phyloP scores from a whole-genome alignment of 2,797 vertebrate genomes.

The Paramormyrops hopkinsi region DNA sequence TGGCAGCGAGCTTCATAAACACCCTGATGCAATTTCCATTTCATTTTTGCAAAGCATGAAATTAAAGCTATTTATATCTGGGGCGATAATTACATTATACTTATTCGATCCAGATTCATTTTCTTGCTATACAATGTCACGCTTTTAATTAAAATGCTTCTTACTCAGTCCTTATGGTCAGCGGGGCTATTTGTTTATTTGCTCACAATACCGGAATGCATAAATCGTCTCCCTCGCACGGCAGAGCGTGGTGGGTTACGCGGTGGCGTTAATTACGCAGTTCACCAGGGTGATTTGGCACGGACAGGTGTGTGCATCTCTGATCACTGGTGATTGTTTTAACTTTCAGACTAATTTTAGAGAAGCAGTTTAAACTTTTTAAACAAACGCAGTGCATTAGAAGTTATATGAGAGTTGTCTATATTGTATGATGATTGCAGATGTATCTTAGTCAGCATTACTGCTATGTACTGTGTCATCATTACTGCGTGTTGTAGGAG shows the following conservation, averaged over 20 bases:
- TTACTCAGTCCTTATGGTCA: slow-evolving; percentile 46
- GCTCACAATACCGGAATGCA: slow-evolving; percentile 36
- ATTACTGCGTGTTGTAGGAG: background rate
- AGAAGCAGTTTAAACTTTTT: background rate
- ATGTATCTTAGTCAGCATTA: background rate
- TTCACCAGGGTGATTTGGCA: slow-evolving; percentile 46
- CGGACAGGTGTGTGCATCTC: slow-evolving; percentile 33
- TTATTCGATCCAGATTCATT: slow-evolving; percentile 62
- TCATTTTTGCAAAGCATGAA: slow-evolving; percentile 64
- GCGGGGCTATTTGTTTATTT: slow-evolving; percentile 51
- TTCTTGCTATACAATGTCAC: slow-evolving; percentile 64
- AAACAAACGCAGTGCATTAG: background rate
- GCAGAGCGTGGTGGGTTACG: too few species aligned
- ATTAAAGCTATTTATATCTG: slow-evolving; percentile 67
- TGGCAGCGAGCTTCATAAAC: slow-evolving; percentile 57
- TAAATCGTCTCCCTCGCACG: slow-evolving; percentile 20
- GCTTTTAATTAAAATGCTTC: slow-evolving; percentile 62
- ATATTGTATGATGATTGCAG: background rate
- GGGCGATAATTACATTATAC: slow-evolving; percentile 66
- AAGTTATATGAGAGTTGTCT: background rate
- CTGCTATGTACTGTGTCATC: background rate
- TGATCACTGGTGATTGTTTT: slow-evolving; percentile 31
- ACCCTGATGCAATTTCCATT: slow-evolving; percentile 53
- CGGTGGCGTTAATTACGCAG: slow-evolving; percentile 38
- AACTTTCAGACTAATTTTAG: background rate